These are phyloP conservation scores for Darevskia mixta DNA, from an alignment of 2,797 vertebrate genomes.

Conservation along the genomic window DNA sequence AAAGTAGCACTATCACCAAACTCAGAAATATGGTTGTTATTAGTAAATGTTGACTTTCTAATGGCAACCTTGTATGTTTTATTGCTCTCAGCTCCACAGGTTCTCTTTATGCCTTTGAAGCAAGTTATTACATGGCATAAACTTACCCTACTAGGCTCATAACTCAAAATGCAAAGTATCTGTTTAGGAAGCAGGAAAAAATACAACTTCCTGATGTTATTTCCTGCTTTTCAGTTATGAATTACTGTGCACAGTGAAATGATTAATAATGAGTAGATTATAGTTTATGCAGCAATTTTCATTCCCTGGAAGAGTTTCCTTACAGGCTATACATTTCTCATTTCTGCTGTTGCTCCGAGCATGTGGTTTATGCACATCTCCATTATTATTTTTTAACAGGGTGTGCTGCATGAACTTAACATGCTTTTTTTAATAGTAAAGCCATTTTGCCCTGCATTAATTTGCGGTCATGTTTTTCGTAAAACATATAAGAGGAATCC, in stretches of 20 bases:
- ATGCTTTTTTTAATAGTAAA: conserved; percentile 11
- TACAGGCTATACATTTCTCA: not conserved
- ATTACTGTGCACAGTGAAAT: conserved; percentile 36
- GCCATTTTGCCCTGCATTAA: not conserved
- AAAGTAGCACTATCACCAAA: conserved; percentile 4
- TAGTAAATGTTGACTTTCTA: conserved; percentile 32
- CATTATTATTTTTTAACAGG: not conserved
- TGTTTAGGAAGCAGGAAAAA: conserved; percentile 45
- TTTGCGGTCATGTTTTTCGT: not conserved
- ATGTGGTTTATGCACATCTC: not conserved
- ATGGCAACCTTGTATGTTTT: conserved; percentile 17
- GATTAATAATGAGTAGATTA: conserved; percentile 14
- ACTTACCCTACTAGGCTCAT: conserved; percentile 19
- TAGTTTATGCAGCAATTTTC: conserved; percentile 19
- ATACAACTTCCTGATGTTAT: conserved; percentile 38
- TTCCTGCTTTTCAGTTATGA: conserved; percentile 43
- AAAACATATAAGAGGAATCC: not conserved
- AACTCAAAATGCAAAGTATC: conserved; percentile 33
- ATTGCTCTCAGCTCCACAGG: not conserved
- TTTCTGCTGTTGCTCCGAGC: not conserved
- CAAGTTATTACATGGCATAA: conserved; percentile 41
- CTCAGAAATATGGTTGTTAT: conserved; percentile 21
- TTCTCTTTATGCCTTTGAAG: conserved; percentile 37
- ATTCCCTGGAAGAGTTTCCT: conserved; percentile 24
- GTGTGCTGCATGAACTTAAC: not conserved